Evolutionary conservation across 2,888 invertebrate genomes (phyloP).

Genomic region (Epinotia demarniana): DNA sequence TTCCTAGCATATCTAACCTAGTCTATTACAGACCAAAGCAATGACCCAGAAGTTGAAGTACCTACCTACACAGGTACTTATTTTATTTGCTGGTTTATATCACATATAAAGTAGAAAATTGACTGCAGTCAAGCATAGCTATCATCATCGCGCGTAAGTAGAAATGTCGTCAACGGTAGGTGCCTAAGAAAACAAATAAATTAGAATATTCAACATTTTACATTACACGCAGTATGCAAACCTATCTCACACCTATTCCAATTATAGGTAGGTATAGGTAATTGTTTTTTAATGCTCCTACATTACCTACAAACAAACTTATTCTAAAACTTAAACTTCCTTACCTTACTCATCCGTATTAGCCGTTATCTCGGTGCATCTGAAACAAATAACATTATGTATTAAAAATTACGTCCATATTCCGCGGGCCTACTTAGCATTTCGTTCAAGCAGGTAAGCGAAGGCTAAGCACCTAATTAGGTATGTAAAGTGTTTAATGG

Average conservation of each 20-base stretch:
- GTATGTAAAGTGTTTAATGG: not conserved
- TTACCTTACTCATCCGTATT: constrained; percentile 53
- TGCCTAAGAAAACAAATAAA: not conserved
- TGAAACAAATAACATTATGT: constrained; percentile 60
- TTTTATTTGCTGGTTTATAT: not conserved
- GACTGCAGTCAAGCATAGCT: not conserved
- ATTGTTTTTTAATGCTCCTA: not conserved
- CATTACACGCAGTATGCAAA: too few species aligned
- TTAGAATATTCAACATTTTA: not conserved
- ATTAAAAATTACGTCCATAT: constrained; percentile 10
- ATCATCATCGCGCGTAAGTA: too few species aligned
- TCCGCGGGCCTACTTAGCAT: not conserved
- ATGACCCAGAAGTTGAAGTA: not conserved
- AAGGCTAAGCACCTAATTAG: not conserved
- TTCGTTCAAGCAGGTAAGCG: constrained; percentile 2
- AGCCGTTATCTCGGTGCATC: constrained; percentile 67
- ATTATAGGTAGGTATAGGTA: too few species aligned
- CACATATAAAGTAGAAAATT: not conserved
- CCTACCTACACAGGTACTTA: too few species aligned
- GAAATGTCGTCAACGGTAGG: not conserved
- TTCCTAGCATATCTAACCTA: too few species aligned
- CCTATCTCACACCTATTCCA: not conserved
- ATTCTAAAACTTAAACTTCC: constrained; percentile 27
- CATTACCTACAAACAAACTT: too few species aligned
- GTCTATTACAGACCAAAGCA: not conserved